Conservation (phyloP, 2,113 vertebrate genomes). For the Salvator merianae region DNA sequence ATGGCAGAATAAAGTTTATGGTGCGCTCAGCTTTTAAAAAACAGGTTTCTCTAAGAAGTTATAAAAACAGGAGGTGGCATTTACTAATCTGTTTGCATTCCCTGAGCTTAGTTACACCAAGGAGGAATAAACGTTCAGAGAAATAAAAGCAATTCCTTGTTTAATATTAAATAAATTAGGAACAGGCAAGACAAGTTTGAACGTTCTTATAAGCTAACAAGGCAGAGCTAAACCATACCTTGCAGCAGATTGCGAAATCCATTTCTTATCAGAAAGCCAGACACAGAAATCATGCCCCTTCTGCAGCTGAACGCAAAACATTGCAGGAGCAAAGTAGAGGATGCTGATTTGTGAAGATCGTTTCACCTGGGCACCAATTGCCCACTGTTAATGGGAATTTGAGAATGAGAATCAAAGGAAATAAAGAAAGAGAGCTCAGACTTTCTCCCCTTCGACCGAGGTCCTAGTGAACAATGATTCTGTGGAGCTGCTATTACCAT, state of each 20-base stretch:
- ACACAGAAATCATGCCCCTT: no score
- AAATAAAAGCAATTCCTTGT: not conserved
- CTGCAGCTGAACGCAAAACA: not conserved
- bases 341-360: not conserved
- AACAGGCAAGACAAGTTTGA: slow-evolving; percentile 44
- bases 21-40: slow-evolving; percentile 58
- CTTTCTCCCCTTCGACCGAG: not conserved
- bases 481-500: not conserved
- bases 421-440: not conserved
- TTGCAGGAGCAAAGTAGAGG: not conserved
- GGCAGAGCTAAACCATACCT: not conserved
- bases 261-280: no score
- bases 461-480: not conserved
- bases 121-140: slow-evolving; percentile 56
- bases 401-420: not conserved
- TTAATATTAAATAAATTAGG: slow-evolving; percentile 52
- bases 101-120: slow-evolving; percentile 68
- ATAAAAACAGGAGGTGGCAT: slow-evolving; percentile 64
- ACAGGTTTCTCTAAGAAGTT: slow-evolving; percentile 57
- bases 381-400: not conserved
- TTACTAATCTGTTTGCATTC: slow-evolving; percentile 67
- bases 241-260: not conserved
- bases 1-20: slow-evolving; percentile 62
- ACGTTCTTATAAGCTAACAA: slow-evolving; percentile 19
- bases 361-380: not conserved